These are phyloP conservation scores for Cheilosia grossa DNA, from an alignment of 2,888 invertebrate species.

Conservation along the genomic window DNA sequence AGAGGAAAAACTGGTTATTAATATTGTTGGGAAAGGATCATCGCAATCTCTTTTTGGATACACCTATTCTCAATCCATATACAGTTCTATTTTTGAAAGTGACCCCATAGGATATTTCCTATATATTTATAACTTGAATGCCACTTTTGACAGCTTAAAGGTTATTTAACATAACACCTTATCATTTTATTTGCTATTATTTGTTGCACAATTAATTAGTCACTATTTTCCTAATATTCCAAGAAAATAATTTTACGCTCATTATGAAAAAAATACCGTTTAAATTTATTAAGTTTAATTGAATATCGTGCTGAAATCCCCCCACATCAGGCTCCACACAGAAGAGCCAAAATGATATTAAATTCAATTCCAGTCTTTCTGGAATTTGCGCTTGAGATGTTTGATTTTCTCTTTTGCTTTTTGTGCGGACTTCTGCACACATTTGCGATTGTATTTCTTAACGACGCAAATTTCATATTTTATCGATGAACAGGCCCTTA, in stretches of 20 bases:
- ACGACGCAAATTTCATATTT: slow-evolving; percentile 36
- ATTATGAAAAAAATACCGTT: slow-evolving; percentile 19
- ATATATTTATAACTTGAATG: too few relatives aligned
- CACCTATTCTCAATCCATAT: too few relatives aligned
- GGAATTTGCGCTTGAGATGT: slow-evolving; percentile 13
- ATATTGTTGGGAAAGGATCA: too few relatives aligned
- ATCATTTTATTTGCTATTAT: too few relatives aligned
- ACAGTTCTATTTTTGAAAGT: too few relatives aligned
- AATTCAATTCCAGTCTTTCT: slow-evolving; percentile 51
- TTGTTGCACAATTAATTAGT: slow-evolving; percentile 3
- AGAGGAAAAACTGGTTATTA: too few relatives aligned
- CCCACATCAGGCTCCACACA: neutral
- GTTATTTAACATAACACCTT: too few relatives aligned
- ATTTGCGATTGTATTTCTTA: slow-evolving; percentile 23
- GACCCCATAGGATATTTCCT: too few relatives aligned
- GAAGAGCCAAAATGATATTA: slow-evolving; percentile 25
- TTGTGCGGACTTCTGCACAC: too few relatives aligned
- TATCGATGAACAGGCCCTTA: slow-evolving; percentile 51
- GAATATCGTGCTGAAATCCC: slow-evolving; percentile 36
- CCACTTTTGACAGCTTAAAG: too few relatives aligned
- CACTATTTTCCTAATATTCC: neutral
- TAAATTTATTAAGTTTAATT: slow-evolving; percentile 43
- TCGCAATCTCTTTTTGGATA: too few relatives aligned
- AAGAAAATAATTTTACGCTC: slow-evolving; percentile 22
- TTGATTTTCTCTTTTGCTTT: slow-evolving; percentile 11